phyloP scores from a whole-genome alignment of 2,888 invertebrate species.

The Odontocolon sp. region DNA sequence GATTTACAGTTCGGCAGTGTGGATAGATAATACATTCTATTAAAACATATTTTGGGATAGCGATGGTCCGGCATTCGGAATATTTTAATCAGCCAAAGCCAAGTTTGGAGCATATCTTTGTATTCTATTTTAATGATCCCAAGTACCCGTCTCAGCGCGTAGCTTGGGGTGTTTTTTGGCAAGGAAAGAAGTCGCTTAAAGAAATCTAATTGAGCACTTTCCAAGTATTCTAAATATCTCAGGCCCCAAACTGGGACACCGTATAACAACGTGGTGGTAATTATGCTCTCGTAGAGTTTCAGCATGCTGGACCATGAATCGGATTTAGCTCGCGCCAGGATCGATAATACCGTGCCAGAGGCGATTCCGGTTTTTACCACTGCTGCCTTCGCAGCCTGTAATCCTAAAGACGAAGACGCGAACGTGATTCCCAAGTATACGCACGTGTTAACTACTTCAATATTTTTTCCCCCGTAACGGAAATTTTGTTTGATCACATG shows the following conservation, averaged over 20 bases:
- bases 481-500: constrained; percentile 3
- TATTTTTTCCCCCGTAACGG: constrained; percentile 15
- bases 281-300: background rate
- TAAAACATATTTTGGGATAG: background rate
- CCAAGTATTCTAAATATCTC: constrained; percentile 18
- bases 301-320: constrained; percentile 22
- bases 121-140: background rate
- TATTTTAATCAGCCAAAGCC: constrained; percentile 17
- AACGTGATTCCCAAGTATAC: constrained; percentile 26
- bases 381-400: constrained; percentile 1
- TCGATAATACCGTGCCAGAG: constrained; percentile 9
- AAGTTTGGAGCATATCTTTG: background rate
- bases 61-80: background rate
- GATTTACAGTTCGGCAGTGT: background rate
- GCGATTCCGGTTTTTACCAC: constrained; percentile 18
- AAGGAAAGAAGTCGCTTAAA: constrained; percentile 10
- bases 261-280: background rate
- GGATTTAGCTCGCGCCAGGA: constrained; percentile 11
- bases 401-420: constrained; percentile 24
- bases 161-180: constrained; percentile 4
- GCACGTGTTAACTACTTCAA: constrained; percentile 48
- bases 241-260: constrained; percentile 36
- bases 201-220: constrained; percentile 25
- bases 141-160: background rate
- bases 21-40: background rate